These are phyloP conservation scores for Allophyes oxyacanthae DNA, from an alignment of 2,888 invertebrate genomes.

Conservation along the genomic window DNA sequence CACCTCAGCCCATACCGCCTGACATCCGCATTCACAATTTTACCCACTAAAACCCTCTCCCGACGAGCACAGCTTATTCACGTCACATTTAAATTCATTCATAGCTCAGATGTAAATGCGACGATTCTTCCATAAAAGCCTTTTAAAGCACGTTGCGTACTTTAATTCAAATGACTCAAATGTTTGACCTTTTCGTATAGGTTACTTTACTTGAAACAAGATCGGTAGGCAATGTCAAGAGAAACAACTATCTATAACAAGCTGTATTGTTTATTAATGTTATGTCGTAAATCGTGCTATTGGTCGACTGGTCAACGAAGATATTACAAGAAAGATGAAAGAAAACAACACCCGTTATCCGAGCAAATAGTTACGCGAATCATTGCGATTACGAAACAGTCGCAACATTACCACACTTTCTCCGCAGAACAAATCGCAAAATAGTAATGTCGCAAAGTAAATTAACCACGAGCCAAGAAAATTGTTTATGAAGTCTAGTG, in stretches of 20 bases:
- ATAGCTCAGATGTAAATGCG: slow-evolving; percentile 65
- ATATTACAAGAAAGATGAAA: slow-evolving; percentile 43
- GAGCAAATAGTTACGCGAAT: slow-evolving; percentile 54
- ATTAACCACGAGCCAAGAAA: slow-evolving; percentile 48
- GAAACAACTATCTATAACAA: slow-evolving; percentile 51
- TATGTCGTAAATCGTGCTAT: slow-evolving; percentile 17
- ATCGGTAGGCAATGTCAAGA: slow-evolving; percentile 45
- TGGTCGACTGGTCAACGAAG: slow-evolving; percentile 26
- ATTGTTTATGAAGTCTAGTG: slow-evolving; percentile 23
- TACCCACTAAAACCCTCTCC: slow-evolving; percentile 67
- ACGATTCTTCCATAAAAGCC: slow-evolving; percentile 51
- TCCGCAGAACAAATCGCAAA: slow-evolving; percentile 65
- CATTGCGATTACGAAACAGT: slow-evolving; percentile 64
- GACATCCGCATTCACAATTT: slow-evolving; percentile 81
- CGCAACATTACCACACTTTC: slow-evolving; percentile 70
- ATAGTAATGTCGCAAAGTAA: slow-evolving; percentile 55
- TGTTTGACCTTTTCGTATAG: slow-evolving; percentile 47
- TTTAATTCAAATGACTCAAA: slow-evolving; percentile 47
- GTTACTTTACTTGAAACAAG: not conserved
- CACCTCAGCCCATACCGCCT: slow-evolving; percentile 74
- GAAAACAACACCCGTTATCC: slow-evolving; percentile 38
- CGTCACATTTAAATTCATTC: slow-evolving; percentile 74
- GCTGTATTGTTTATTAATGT: slow-evolving; percentile 27
- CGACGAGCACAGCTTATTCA: slow-evolving; percentile 61
- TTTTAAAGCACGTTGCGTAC: slow-evolving; percentile 54